phyloP scores from a whole-genome alignment of 1,140 invertebrate genomes.

The Chymomyza costata region DNA sequence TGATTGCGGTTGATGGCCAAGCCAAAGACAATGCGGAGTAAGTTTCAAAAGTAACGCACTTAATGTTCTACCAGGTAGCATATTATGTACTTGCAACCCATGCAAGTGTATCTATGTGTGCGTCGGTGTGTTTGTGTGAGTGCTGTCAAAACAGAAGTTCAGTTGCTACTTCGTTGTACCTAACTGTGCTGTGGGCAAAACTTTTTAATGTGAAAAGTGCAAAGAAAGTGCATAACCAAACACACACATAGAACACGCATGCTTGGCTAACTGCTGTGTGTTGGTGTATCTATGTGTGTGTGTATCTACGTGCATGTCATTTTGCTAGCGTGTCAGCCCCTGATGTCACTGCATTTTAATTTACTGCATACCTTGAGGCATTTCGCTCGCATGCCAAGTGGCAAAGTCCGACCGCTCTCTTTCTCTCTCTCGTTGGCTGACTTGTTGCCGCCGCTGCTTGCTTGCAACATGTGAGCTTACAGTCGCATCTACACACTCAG shows the following conservation, averaged over 20 bases:
- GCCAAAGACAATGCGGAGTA: no score
- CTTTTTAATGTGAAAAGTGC: constrained; percentile 70
- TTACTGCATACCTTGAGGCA: constrained; percentile 71
- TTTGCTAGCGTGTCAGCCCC: constrained; percentile 13
- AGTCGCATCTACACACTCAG: constrained; percentile 12
- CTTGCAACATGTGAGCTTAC: constrained; percentile 13
- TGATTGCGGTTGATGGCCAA: constrained; percentile 14
- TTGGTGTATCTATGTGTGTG: no score
- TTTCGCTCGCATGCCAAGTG: constrained; percentile 62
- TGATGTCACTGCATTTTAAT: constrained; percentile 68
- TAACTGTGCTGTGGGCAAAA: constrained; percentile 66
- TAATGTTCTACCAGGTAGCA: not conserved
- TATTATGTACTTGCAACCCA: constrained; percentile 11
- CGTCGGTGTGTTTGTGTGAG: constrained; percentile 23
- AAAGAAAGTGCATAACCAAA: constrained; percentile 54
- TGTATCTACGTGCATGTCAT: constrained; percentile 48
- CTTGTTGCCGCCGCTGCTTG: constrained; percentile 59
- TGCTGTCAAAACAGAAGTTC: constrained; percentile 67
- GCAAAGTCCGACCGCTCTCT: constrained; percentile 71
- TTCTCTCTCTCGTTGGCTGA: constrained; percentile 67
- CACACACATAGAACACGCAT: constrained; percentile 19
- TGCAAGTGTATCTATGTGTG: constrained; percentile 18
- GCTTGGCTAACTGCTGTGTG: no score
- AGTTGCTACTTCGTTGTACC: constrained; percentile 22
- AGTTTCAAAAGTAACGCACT: constrained; percentile 8